Evolutionary conservation across 2,888 invertebrate genomes (phyloP), one percentile per base, ranked within the genome.

Genomic region (Abrostola triplasia): DNA sequence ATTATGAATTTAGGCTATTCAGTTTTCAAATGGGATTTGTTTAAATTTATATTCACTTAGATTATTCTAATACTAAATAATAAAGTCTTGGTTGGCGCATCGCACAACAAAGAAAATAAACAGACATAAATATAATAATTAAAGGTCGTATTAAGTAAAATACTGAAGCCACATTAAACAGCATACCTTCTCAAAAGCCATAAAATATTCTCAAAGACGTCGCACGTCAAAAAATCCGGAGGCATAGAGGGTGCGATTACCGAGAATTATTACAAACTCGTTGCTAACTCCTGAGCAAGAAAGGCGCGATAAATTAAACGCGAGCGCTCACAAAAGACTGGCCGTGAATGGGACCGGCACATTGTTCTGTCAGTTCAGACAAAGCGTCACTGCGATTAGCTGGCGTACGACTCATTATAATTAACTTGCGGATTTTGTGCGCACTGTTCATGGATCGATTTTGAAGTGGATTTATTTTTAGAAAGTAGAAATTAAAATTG

Each of bases 301-400:
- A 77, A 82, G 80, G 75, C 69, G 77, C 81, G 71, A 87, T 88
- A 87, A 88, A 89, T 89, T 87, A 84, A 77, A 77, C 77, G 82
- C 72, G 76, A 70, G 57, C 69, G 67, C 74, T 80, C 76, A 85
- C 87, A 84, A 85, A 86, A 88, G 88, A 83, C 86, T 84, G 82
- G 61, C 73, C 79, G 82, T 84, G 88, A 88, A 87, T 86, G 82
- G 84, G 82, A 64, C 78, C 81, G 67, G 81, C 88, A 89, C 90
- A 89, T 87, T 90, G 91, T 91, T 90, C 90, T 86, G 87, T 87
- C 90, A 88, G 84, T 85, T 86, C 80, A 87, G 86, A 91, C 90
- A 91, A 90, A 90, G 90, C 87, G 82, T 84, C 85, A 84, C 84
- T 85, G 86, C 88, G 88, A 90, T 90, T 90, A 90, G 87, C 84